Base-by-base conservation (phyloP, 2,113 vertebrate species). In the Rhinopomastus cyanomelas region DNA sequence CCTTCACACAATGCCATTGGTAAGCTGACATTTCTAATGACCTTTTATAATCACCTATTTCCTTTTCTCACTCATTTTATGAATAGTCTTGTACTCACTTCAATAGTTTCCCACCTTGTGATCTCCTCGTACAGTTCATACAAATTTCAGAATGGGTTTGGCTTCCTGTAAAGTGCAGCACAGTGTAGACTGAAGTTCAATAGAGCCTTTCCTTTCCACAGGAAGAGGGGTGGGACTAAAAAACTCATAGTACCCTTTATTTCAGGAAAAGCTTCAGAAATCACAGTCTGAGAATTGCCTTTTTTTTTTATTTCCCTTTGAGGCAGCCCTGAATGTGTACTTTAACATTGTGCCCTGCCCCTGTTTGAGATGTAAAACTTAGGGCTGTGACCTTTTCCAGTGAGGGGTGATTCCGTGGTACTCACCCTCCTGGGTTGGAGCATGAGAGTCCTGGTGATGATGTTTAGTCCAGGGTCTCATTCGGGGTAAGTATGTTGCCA, bases 21-120 rank as follows among this genome's bases (percentile, higher is more conserved):
- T 88, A 91, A 93, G 42, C 52, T 97, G 95, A 96, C 95, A 93
- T 97, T 97, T 97, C 76, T 95, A 93, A 74, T 94, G 94, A 94
- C 96, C 95, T 96, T 88, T 95, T 76, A 91, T 94, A 96, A 95
- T 96, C 89, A 89, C 59, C 34, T 67, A 37, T 94, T 96, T 90
- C 90, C 95, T 87, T 89, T 96, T 94, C 88, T 94, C 95, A 55
- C 88, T 96, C 71, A 46, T 89, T 89, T 34, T 93, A 61, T 90
- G 96, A 96, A 92, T 95, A 92, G 86, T 89, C 81, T 93, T 75
- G 59, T 65, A 69, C 12, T 88, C 30, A 65, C 36, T 95, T 94
- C 66, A 69, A 86, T 80, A 52, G 69, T 84, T 96, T 94, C 85
- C 66, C 21, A 84, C 85, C 79, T 96, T 89, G 74, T 66, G 76